A percentile compares a stretch with the other conserved stretches of the same genome.
phyloP scores from a whole-genome alignment of 2,888 invertebrate species.

The Oeneis ivallda region DNA sequence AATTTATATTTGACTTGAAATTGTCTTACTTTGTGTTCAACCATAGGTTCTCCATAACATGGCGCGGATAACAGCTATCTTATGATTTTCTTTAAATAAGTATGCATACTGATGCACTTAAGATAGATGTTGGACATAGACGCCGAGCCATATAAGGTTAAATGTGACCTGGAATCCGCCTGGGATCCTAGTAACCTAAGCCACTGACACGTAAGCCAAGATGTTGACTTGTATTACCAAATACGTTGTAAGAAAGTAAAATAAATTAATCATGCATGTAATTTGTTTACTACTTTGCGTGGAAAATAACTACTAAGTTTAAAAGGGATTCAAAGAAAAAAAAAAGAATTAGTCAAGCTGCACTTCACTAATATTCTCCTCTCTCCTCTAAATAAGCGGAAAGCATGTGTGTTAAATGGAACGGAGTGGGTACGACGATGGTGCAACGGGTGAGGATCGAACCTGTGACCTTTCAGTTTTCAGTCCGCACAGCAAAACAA shows the following conservation, averaged over 20 bases:
- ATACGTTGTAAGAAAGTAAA: slow-evolving; percentile 7
- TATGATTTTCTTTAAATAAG: slow-evolving; percentile 3
- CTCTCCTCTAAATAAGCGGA: too few species aligned
- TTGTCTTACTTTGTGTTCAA: too few species aligned
- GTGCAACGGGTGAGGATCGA: too few species aligned
- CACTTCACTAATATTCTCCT: too few species aligned
- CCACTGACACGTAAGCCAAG: slow-evolving; percentile 36
- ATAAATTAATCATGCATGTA: slow-evolving; percentile 7
- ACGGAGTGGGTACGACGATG: too few species aligned
- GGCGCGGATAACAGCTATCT: neutral
- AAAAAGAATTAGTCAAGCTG: too few species aligned
- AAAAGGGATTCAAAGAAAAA: too few species aligned
- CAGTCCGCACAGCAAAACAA: too few species aligned
- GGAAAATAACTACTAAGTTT: neutral
- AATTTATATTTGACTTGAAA: too few species aligned
- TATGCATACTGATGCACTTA: slow-evolving; percentile 4
- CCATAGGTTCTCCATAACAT: too few species aligned
- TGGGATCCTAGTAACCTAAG: slow-evolving; percentile 38
- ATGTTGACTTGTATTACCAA: slow-evolving; percentile 15
- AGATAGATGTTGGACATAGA: slow-evolving; percentile 18
- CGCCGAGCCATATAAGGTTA: slow-evolving; percentile 36
- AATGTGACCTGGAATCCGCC: slow-evolving; percentile 37
- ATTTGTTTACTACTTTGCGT: slow-evolving; percentile 4
- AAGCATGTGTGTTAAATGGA: too few species aligned
- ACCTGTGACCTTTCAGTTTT: too few species aligned